Base-by-base conservation (phyloP, 2,797 vertebrate genomes). In the Platalea minor region DNA sequence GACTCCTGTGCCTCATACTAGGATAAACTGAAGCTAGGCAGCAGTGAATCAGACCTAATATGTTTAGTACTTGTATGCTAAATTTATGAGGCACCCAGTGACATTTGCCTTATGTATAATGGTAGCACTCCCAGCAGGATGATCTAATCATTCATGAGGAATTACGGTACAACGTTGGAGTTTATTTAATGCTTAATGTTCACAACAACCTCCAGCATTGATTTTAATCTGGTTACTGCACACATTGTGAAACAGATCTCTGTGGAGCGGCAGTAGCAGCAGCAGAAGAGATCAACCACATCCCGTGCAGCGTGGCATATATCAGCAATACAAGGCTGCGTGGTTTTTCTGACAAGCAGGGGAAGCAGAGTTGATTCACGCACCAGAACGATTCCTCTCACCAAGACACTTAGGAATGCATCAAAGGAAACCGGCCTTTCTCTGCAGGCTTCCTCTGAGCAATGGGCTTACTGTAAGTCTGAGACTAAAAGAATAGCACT, bases 91-190 rank as follows among this genome's bases (percentile, higher is more conserved):
- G 79, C 87, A 89, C 43, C 67, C 69, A 25, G 82, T 93, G 94
- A 95, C 94, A 96, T 94, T 96, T 95, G 89, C 92, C 93, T 95
- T 96, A 89, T 86, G 69, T 84, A 91, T 61, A 92, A 92, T 93
- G 85, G 92, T 97, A 96, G 89, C 75, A 76, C 67, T 96, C 94
- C 73, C 92, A 96, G 96, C 93, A 94, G 91, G 89, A 93, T 86
- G 94, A 89, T 95, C 89, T 94, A 95, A 96, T 96, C 56, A 84
- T 91, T 96, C 91, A 94, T 56, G 87, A 94, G 89, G 89, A 96
- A 94, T 94, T 96, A 91, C 2, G 43, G 82, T 35, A 65, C 65
- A 61, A 25, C 25, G 79, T 35, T 89, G 85, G 73, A 94, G 91
- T 82, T 95, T 94, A 92, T 94, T 96, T 92, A 85, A 85, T 92